Base-by-base conservation (phyloP, 1,140 invertebrate species). In the Adoxophyes honmai region DNA sequence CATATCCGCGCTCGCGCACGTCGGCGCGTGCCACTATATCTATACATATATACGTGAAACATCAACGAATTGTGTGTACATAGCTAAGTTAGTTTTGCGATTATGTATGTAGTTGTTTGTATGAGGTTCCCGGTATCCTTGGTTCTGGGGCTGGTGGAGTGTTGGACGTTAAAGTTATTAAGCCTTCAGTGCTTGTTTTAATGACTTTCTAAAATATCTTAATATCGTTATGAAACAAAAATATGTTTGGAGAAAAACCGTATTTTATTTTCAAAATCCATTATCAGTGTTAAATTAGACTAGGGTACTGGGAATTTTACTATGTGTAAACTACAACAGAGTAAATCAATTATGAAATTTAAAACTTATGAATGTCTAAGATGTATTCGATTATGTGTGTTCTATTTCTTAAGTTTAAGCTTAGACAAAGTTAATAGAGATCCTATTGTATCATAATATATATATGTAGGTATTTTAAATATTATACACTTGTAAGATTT, bases 1-100 rank as follows among this genome's bases (percentile, higher is more conserved):
- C 70, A 73, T 73, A 73, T 73, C 70, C 65, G 54, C 58, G 16
- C 16, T 55, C 60, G 57, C 58, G 55, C 56, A 55, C 39, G 61
- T 61, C 66, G 66, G 57, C 60, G 60, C 59, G 52, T 66, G 55
- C 60, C 68, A 52, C 61, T 37, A 62, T 57, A 56, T 54, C 55
- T 59, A 54, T 42, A 36, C 53, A 59, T 11, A 52, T 16, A 35
- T 51, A 51, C 42, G 21, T 48, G 18, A 51, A 57, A 34, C 9
- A 28, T 59, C 51, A 44, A 52, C 57, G 52, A 59, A 59, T 35
- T 59, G 52, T 59, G 37, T 53, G 52, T 44, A 57, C 34, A 39
- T 59, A 54, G 55, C 35, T 59, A 34, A 34, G 18, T 52, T 55
- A 36, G 11, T 15, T 5, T 18, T 13, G 18, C 7, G 11, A 16